These are phyloP conservation scores for Penelope pileata DNA, from an alignment of 2,113 vertebrate genomes.

Conservation along the genomic window DNA sequence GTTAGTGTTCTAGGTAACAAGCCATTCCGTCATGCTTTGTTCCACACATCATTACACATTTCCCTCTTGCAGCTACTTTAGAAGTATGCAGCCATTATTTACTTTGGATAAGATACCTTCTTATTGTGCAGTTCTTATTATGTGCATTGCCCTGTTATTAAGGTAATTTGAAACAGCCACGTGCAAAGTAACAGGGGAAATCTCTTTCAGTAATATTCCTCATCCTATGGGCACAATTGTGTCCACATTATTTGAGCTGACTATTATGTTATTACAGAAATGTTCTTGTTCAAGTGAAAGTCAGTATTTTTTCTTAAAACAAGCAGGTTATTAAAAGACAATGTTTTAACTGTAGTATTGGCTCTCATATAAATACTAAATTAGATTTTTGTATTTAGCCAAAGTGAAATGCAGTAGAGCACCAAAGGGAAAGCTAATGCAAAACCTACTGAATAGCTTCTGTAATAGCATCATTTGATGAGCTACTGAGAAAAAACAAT, in stretches of 20 bases:
- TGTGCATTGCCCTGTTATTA: conserved; percentile 17
- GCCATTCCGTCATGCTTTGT: neutral
- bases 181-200: conserved; percentile 26
- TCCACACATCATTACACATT: neutral
- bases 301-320: neutral
- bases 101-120: conserved; percentile 11
- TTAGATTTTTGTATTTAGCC: neutral
- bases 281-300: neutral
- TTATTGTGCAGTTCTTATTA: neutral
- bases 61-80: neutral
- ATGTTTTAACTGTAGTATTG: neutral
- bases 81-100: neutral
- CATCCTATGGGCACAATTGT: neutral
- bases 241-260: neutral
- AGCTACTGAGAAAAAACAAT: neutral
- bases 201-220: neutral
- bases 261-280: conserved; percentile 17
- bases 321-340: conserved; percentile 1
- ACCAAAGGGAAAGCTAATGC: neutral
- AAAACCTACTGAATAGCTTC: neutral
- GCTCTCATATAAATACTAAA: neutral
- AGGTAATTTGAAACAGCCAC: conserved; percentile 52
- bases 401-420: neutral
- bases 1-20: neutral
- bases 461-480: neutral